Base-by-base conservation (phyloP, 37 sponge, comb jelly and placozoan species). In the Theonella swinhoei region DNA sequence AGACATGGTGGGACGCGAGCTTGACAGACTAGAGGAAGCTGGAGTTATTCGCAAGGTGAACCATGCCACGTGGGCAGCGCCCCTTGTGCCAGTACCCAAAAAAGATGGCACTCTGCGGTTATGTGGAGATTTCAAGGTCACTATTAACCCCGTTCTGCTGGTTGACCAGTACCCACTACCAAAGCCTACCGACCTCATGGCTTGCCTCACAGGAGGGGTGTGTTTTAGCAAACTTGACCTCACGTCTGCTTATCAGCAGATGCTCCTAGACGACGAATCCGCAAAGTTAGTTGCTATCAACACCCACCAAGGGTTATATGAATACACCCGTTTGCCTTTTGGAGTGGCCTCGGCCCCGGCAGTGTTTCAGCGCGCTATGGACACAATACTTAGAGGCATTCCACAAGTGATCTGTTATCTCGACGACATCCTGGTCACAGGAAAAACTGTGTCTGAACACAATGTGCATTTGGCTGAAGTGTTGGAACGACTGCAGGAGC, bases 331-430 rank as follows among this genome's bases (percentile, higher is more conserved):
- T n/a, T n/a, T n/a, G n/a, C n/a, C n/a, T n/a, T n/a, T n/a, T n/a
- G n/a, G n/a, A n/a, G n/a, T n/a, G n/a, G n/a, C n/a, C n/a, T n/a
- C n/a, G n/a, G n/a, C 79, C 25, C 70, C 79, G 1, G 86, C 73
- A 7, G 43, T 86, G 0, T 85, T 85, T 31, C 85, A 85, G 62
- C 22, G 34, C 42, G 42, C 29, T 0, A 83, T 83, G 75, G 84
- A 83, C 24, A 35, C 1, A 3, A 25, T 76, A n/a, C 26, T 85
- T 31, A 71, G 54, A 70, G 82, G 82, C 26, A n/a, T 82, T 23
- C 47, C 42, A 34, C 5, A 43, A 3, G 54, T 76, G 3, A 19
- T n/a, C n/a, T n/a, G n/a, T n/a, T 69, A 76, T 62, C 65, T 85
- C 5, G 85, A 85, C 39, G 78, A 76, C 71, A 76, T 85, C 20